Percentiles rank a stretch among this genome's conserved stretches.
Conservation (phyloP, 1,140 invertebrate species). For the Pygmarrhopalites habei region DNA sequence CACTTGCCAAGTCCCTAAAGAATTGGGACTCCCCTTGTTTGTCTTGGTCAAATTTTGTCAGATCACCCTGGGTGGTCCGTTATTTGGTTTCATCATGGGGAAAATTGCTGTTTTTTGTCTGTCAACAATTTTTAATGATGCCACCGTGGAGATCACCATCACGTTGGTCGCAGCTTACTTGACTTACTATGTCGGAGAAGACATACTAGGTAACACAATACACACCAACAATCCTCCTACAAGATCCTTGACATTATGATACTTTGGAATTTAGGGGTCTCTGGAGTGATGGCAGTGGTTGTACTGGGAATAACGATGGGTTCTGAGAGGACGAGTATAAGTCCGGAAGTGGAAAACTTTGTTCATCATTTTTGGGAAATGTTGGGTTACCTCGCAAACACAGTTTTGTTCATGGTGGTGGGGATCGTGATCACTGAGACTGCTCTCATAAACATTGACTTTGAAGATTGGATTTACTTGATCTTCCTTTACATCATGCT, state of each 20-base stretch:
- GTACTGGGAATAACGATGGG: constrained; percentile 45
- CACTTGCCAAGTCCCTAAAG: not conserved
- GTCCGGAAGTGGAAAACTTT: constrained; percentile 46
- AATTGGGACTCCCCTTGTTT: not conserved
- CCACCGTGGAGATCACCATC: constrained; percentile 46
- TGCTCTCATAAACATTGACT: constrained; percentile 33
- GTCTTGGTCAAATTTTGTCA: constrained; percentile 1
- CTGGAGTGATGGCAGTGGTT: constrained; percentile 48
- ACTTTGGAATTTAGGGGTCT: constrained; percentile 37
- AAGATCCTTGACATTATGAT: too few relatives aligned
- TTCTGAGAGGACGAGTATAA: constrained; percentile 45
- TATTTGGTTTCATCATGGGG: constrained; percentile 45
- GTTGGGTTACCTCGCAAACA: constrained; percentile 48
- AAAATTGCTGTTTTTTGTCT: constrained; percentile 44
- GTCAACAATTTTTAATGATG: constrained; percentile 45
- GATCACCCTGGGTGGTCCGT: constrained; percentile 41
- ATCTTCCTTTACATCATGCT: constrained; percentile 44
- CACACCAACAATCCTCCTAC: too few relatives aligned
- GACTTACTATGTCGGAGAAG: constrained; percentile 47
- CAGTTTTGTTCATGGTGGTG: constrained; percentile 48
- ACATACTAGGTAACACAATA: constrained; percentile 41
- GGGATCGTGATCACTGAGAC: constrained; percentile 46
- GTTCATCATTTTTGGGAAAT: constrained; percentile 49
- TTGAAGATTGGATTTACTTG: constrained; percentile 44
- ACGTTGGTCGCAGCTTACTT: constrained; percentile 47